Evolutionary conservation across 2,888 invertebrate species (phyloP).

Genomic region (Antheraea assamensis): DNA sequence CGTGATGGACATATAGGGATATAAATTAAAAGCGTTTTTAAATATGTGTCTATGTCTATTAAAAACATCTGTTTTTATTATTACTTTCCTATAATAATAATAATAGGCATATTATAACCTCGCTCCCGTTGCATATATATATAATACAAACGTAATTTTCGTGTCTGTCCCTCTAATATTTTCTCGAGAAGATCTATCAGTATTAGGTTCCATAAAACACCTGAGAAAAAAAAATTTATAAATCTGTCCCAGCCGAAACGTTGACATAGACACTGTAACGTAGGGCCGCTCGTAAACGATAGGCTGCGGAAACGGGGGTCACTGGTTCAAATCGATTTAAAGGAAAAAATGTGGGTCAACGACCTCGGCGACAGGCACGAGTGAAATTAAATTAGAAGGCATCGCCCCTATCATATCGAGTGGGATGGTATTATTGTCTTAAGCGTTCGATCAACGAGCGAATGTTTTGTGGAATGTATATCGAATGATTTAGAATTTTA

Average conservation of each 20-base stretch:
- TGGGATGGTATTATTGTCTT: conserved; percentile 32
- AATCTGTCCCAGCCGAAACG: conserved; percentile 1
- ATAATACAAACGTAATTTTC: too few relatives aligned
- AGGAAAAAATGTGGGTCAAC: conserved; percentile 44
- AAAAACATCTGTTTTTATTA: too few relatives aligned
- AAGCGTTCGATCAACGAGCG: conserved; percentile 30
- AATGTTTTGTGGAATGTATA: background rate
- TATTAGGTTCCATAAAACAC: background rate
- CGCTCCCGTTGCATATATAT: too few relatives aligned
- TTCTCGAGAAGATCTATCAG: too few relatives aligned
- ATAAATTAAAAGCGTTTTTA: too few relatives aligned
- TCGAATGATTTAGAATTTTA: background rate
- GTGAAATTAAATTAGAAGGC: conserved; percentile 51
- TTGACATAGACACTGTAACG: conserved; percentile 7
- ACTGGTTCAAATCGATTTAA: conserved; percentile 53
- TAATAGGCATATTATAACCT: too few relatives aligned
- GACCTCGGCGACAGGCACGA: conserved; percentile 36
- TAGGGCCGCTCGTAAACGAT: conserved; percentile 24
- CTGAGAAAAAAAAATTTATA: background rate
- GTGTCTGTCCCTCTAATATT: background rate
- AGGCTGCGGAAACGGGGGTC: conserved; percentile 56
- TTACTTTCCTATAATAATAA: too few relatives aligned
- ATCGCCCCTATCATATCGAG: conserved; percentile 30
- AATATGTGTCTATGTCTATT: too few relatives aligned
- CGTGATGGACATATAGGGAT: too few relatives aligned